A percentile compares a stretch with the other conserved stretches of the same genome.
Conservation (phyloP, 2,797 vertebrate species). For the Chaetophractus vellerosus region DNA sequence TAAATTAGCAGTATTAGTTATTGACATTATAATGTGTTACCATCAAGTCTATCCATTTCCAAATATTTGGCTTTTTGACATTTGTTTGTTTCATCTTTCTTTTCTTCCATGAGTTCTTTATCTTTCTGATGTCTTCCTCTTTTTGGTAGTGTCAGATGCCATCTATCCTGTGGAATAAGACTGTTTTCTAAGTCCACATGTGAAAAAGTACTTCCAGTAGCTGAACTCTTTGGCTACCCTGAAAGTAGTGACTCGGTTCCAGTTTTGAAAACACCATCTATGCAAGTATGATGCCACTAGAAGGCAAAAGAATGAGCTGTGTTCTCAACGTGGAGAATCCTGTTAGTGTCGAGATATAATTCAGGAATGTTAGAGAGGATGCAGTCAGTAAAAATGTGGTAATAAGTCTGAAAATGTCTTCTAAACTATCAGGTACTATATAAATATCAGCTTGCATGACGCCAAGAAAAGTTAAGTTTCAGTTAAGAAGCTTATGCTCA, state of each 20-base stretch:
- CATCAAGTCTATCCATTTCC: too few relatives aligned
- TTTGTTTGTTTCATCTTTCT: not conserved
- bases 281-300: slow-evolving; percentile 58
- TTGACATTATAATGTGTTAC: too few relatives aligned
- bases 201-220: too few relatives aligned
- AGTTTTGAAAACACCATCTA: slow-evolving; percentile 84
- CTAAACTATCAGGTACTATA: not conserved
- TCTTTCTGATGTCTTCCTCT: slow-evolving; percentile 81
- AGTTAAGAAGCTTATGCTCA: not conserved
- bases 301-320: not conserved
- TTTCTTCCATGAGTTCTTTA: slow-evolving; percentile 69
- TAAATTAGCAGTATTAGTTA: too few relatives aligned
- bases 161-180: not conserved
- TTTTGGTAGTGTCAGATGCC: slow-evolving; percentile 81
- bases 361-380: not conserved
- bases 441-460: not conserved
- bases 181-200: not conserved
- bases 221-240: not conserved
- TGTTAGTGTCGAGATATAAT: not conserved
- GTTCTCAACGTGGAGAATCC: too few relatives aligned
- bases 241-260: slow-evolving; percentile 35
- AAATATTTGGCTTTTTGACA: slow-evolving; percentile 75
- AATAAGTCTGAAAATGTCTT: not conserved
- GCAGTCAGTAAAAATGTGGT: not conserved
- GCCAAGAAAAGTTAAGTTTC: slow-evolving; percentile 34